Evolutionary conservation across 1,140 invertebrate species (phyloP).

Genomic region (Temnothorax longispinosus): DNA sequence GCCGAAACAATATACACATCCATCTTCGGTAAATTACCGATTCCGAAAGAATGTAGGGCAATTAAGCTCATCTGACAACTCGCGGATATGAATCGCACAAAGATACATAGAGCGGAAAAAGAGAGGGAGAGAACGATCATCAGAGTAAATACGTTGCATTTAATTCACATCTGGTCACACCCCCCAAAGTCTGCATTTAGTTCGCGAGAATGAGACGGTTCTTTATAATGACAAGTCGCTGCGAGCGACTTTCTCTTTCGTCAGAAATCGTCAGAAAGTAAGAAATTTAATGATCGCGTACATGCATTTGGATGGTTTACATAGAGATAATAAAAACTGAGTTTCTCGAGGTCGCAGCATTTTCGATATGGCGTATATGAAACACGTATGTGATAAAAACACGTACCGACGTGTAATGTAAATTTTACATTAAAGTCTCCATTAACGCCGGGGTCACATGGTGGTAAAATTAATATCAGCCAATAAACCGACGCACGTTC

Average conservation of each 20-base stretch:
- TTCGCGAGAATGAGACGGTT: not conserved
- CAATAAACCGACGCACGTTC: constrained; percentile 27
- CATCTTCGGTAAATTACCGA: constrained; percentile 26
- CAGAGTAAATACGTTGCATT: too few species aligned
- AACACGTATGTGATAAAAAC: not conserved
- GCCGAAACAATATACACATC: not conserved
- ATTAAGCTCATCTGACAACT: constrained; percentile 7
- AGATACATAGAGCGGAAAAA: not conserved
- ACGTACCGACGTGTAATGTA: not conserved
- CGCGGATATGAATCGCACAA: not conserved
- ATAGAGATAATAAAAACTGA: not conserved
- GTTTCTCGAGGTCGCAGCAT: not conserved
- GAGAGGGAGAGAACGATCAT: not conserved
- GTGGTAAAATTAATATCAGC: not conserved
- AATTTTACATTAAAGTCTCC: constrained; percentile 36
- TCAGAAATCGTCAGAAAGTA: not conserved
- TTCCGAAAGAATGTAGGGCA: not conserved
- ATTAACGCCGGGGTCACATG: not conserved
- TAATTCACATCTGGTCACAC: not conserved
- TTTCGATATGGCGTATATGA: not conserved
- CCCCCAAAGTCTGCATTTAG: not conserved
- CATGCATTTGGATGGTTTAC: not conserved
- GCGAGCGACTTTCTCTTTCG: not conserved
- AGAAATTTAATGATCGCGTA: not conserved
- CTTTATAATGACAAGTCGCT: not conserved